Conservation (phyloP, 2,113 vertebrate species). For the Butorides virescens region DNA sequence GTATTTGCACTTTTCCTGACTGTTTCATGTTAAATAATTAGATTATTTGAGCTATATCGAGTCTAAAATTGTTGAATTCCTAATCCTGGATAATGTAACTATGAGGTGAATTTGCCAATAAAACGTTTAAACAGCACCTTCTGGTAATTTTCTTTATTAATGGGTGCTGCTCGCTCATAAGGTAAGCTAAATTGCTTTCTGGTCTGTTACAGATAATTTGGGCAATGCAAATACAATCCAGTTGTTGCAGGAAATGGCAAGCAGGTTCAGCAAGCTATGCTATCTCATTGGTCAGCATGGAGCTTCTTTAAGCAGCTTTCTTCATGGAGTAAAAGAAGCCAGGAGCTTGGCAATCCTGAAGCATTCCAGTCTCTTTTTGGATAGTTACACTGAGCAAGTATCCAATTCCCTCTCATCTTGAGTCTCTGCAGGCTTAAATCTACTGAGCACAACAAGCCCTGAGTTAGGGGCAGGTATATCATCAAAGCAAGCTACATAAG, state of each 20-base stretch:
- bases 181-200: conserved; percentile 8
- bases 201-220: conserved; percentile 83
- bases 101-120: background rate
- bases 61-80: background rate
- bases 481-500: conserved; percentile 28
- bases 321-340: conserved; percentile 84
- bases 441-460: conserved; percentile 19
- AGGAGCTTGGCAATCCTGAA: conserved; percentile 87
- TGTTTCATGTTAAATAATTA: background rate
- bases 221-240: conserved; percentile 72
- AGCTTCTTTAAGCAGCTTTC: conserved; percentile 86
- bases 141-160: background rate
- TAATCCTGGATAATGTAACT: background rate
- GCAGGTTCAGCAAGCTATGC: conserved; percentile 86
- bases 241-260: conserved; percentile 85
- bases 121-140: background rate
- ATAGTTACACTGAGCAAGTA: conserved; percentile 89
- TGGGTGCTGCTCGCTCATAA: background rate
- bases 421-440: conserved; percentile 45
- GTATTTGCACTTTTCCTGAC: background rate
- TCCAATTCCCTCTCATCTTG: conserved; percentile 44
- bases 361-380: conserved; percentile 86
- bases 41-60: background rate
- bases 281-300: conserved; percentile 94
- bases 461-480: conserved; percentile 43